These are phyloP conservation scores for Noctua fimbriata DNA, from an alignment of 2,888 invertebrate genomes.

Conservation along the genomic window DNA sequence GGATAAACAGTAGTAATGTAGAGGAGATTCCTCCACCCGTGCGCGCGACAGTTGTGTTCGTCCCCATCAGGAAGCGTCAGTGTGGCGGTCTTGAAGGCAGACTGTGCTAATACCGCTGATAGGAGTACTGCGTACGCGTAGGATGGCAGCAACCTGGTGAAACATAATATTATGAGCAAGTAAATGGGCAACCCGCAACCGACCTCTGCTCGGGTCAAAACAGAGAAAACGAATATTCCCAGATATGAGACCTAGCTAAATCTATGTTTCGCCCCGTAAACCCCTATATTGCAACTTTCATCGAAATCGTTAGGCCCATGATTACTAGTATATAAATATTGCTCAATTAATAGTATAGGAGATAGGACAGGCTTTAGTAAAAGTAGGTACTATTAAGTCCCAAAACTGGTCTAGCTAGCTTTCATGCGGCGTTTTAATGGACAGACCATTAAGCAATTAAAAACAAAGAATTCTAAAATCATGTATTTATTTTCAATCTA, in stretches of 20 bases:
- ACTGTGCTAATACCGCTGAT: constrained; percentile 83
- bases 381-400: background rate
- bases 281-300: too few species aligned
- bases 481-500: background rate
- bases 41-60: constrained; percentile 89
- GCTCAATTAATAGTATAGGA: too few species aligned
- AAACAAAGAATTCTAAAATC: constrained; percentile 4
- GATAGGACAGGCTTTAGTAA: background rate
- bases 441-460: background rate
- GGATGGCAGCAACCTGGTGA: constrained; percentile 90
- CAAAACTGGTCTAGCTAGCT: background rate
- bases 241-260: too few species aligned
- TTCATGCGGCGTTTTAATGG: background rate
- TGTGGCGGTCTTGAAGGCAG: constrained; percentile 70
- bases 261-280: too few species aligned
- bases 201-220: too few species aligned
- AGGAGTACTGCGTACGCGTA: constrained; percentile 90
- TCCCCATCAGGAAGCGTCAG: constrained; percentile 90
- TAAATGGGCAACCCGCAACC: too few species aligned
- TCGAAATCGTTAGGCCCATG: background rate
- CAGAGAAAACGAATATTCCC: too few species aligned
- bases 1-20: constrained; percentile 91
- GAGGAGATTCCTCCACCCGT: constrained; percentile 92
- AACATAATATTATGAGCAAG: background rate
- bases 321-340: too few species aligned